Evolutionary conservation across 2,888 invertebrate genomes (phyloP), one percentile per base, ranked within the genome.

Genomic region (Chirona hameri): DNA sequence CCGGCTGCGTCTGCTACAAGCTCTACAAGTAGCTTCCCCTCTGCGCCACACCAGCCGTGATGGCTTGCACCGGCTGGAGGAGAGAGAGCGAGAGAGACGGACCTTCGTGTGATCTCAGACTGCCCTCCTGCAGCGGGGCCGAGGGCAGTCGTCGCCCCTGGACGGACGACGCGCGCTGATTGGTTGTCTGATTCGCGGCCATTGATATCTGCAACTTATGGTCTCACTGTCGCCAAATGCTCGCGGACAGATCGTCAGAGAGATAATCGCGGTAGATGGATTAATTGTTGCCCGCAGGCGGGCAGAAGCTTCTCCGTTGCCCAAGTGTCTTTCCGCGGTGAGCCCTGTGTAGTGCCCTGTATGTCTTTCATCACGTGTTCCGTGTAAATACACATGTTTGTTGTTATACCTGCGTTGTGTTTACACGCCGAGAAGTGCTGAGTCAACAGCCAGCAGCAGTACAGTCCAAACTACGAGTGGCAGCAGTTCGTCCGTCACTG

Each of bases 1-100:
- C 76, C 76, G 39, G 39, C 76, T 76, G 76, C 76, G 76, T 76
- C 21, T 76, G 76, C 76, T 76, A 76, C 76, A 76, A 39, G 76
- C 39, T 76, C 39, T 76, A 39, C 76, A 76, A 76, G 76, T 76
- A 76, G 39, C 39, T 10, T 9, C 27, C 12, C 27, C n/a, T n/a
- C n/a, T n/a, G n/a, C n/a, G n/a, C n/a, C n/a, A n/a, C n/a, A n/a
- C n/a, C n/a, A n/a, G n/a, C n/a, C n/a, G n/a, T n/a, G n/a, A n/a
- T n/a, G n/a, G n/a, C n/a, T n/a, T n/a, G n/a, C n/a, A n/a, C n/a
- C n/a, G n/a, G n/a, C n/a, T n/a, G n/a, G n/a, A n/a, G n/a, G n/a
- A n/a, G n/a, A n/a, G n/a, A n/a, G n/a, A n/a, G n/a, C n/a, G n/a
- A n/a, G n/a, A n/a, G n/a, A n/a, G n/a, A n/a, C 9, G 12, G 27